phyloP scores from a whole-genome alignment of 2,888 invertebrate species.

The Acronicta alni region DNA sequence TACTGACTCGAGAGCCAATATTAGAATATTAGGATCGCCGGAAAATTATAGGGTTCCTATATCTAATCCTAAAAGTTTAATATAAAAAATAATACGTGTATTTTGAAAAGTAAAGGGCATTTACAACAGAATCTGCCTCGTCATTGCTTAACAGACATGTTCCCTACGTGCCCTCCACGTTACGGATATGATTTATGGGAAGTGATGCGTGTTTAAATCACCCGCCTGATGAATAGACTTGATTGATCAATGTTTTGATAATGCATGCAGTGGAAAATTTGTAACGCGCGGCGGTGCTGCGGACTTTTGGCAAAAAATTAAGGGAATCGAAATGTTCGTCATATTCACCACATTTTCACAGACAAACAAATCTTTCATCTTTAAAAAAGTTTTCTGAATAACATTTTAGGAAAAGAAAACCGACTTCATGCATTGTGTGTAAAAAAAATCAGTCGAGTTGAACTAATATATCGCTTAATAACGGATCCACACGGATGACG shows the following conservation, averaged over 20 bases:
- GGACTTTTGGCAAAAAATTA: too few species aligned
- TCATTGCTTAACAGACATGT: slow-evolving; percentile 63
- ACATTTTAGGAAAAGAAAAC: too few species aligned
- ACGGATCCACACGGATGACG: too few species aligned
- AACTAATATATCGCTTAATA: too few species aligned
- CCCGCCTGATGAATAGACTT: slow-evolving; percentile 54
- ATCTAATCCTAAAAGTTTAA: not conserved
- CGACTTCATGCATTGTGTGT: too few species aligned
- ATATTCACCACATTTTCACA: too few species aligned
- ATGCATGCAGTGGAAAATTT: slow-evolving; percentile 9
- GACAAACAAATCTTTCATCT: too few species aligned
- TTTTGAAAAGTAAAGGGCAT: slow-evolving; percentile 28
- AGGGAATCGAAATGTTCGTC: too few species aligned
- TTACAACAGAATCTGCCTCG: slow-evolving; percentile 55
- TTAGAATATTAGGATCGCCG: too few species aligned
- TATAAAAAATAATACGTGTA: slow-evolving; percentile 7
- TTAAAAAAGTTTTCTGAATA: too few species aligned
- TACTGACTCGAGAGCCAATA: too few species aligned
- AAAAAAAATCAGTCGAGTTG: too few species aligned
- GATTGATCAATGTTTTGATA: slow-evolving; percentile 54
- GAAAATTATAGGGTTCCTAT: not conserved
- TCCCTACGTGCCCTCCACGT: slow-evolving; percentile 59
- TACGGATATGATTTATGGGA: slow-evolving; percentile 64
- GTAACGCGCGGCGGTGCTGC: not conserved
- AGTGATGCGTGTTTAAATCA: slow-evolving; percentile 60